phyloP scores from a whole-genome alignment of 2,113 vertebrate species.

The Myotis yumanensis region DNA sequence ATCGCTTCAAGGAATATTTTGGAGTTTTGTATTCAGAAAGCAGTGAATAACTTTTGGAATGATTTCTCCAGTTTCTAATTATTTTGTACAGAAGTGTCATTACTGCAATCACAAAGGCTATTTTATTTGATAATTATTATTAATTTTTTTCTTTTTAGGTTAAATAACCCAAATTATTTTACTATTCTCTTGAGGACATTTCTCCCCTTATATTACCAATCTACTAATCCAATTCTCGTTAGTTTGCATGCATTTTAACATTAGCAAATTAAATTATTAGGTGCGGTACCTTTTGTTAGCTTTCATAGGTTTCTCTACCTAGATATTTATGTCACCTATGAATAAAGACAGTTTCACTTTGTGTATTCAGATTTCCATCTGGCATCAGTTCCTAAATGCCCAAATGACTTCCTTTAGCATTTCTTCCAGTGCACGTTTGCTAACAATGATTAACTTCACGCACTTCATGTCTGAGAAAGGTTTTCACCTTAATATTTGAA shows the following conservation, averaged over 20 bases:
- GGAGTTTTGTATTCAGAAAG: not conserved
- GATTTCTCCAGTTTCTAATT: not conserved
- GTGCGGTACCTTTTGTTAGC: no score
- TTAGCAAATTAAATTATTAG: no score
- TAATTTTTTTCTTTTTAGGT: not conserved
- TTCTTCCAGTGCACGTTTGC: not conserved
- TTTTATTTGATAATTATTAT: not conserved
- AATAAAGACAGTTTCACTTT: not conserved
- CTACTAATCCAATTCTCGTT: not conserved
- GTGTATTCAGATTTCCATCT: not conserved
- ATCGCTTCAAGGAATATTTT: not conserved
- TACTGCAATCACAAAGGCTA: not conserved
- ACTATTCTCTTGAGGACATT: not conserved
- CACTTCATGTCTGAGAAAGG: not conserved
- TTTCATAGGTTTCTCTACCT: no score
- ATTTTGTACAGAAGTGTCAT: not conserved
- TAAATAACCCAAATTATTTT: not conserved
- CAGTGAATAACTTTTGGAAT: not conserved
- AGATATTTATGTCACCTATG: no score
- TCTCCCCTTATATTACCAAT: not conserved
- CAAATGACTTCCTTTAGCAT: not conserved
- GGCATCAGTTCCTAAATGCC: not conserved
- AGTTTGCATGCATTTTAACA: not conserved
- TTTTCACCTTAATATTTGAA: not conserved
- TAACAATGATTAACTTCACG: not conserved